Evolutionary conservation across 2,888 invertebrate genomes (phyloP), one percentile per base, ranked within the genome.

Genomic region (Cremastinae sp.): DNA sequence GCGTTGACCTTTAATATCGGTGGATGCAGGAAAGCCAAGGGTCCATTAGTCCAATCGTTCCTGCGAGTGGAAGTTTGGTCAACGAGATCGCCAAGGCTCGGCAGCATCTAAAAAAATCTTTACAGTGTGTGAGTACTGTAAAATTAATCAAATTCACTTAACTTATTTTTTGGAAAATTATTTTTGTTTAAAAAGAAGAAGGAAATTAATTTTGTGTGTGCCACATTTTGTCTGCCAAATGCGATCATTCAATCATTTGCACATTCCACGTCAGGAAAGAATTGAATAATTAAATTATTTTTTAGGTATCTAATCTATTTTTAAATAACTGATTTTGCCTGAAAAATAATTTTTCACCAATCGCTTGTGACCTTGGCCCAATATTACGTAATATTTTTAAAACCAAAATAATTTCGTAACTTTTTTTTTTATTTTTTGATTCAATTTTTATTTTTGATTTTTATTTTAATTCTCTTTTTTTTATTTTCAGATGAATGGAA

Each of bases 51-150:
- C 81, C 86, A 80, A 81, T 84, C 79, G 80, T 83, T 80, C 80
- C 85, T 81, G 83, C 84, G 81, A 83, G 83, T 84, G 88, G 89
- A 85, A 88, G 86, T 85, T 92, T 96, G 91, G 95, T 95, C 87
- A 94, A 93, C 90, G 96, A 96, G 92, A 95, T 96, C 89, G 96
- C 95, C 88, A 96, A 95, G 92, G 95, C 95, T 90, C 94, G 96
- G 88, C 94, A 95, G 91, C 95, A 95, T 91, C 94, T 96, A 91
- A 95, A 90, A 90, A 88, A 90, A 83, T 90, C 90, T 84, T 90
- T 91, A 86, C 90, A 90, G 87, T 90, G 90, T 90, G 91, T 91
- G 90, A 91, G 91, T 90, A 90, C 85, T 83, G 83, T 80, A 81
- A 79, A 83, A 80, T 61, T 20, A 53, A 53, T n/a, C n/a, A n/a